Percentiles rank a stretch among this genome's conserved stretches.
Evolutionary conservation across 2,888 invertebrate species (phyloP).

Genomic region (Cataglyphis rosenhaueri): DNA sequence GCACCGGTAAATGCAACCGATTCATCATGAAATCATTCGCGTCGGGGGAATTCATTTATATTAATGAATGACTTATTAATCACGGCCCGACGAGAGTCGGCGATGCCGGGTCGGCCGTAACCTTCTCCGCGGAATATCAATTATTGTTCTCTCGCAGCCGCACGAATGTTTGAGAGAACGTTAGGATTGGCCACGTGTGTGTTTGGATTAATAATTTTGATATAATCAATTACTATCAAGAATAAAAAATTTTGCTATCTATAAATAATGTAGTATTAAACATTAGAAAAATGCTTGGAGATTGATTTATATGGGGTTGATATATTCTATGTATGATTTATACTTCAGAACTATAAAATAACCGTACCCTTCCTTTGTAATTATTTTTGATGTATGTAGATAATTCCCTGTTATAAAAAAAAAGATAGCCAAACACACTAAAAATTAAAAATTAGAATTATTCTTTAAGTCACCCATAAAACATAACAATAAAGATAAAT

Average conservation of each 20-base stretch:
- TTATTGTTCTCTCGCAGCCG: slow-evolving; percentile 72
- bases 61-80: slow-evolving; percentile 82
- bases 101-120: slow-evolving; percentile 53
- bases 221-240: neutral
- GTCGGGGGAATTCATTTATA: slow-evolving; percentile 79
- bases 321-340: neutral
- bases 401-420: neutral
- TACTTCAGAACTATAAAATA: neutral
- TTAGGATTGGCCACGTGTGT: neutral
- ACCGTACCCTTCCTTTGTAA: neutral
- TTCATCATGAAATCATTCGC: slow-evolving; percentile 81
- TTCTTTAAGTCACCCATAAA: neutral
- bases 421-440: too few species aligned
- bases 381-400: neutral
- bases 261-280: neutral
- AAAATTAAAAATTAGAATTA: neutral
- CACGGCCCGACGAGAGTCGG: slow-evolving; percentile 70
- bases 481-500: neutral
- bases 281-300: neutral
- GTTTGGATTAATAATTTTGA: slow-evolving; percentile 1
- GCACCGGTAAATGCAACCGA: slow-evolving; percentile 78
- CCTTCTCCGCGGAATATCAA: slow-evolving; percentile 71
- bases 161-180: slow-evolving; percentile 36
- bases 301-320: neutral
- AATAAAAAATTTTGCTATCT: neutral